phyloP scores from a whole-genome alignment of 2,797 vertebrate species.

The Adelosebastes latens region DNA sequence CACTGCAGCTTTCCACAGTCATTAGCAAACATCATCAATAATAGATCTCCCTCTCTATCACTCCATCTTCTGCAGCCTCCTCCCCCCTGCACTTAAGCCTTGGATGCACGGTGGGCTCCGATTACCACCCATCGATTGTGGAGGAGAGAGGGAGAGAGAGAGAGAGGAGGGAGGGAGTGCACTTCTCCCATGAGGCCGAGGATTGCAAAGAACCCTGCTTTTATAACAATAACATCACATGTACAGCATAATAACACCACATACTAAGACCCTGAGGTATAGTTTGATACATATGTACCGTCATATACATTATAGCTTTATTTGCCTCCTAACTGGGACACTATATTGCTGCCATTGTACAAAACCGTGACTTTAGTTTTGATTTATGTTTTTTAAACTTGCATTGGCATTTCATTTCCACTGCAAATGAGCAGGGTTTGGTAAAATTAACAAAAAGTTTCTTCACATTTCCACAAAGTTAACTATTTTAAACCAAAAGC shows the following conservation, averaged over 20 bases:
- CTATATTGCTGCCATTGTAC: background rate
- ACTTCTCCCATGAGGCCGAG: constrained; percentile 35
- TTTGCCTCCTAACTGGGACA: constrained; percentile 4
- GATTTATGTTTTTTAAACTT: background rate
- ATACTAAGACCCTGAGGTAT: constrained; percentile 23
- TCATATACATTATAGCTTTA: background rate
- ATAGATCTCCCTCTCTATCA: constrained; percentile 81
- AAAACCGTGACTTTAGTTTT: background rate
- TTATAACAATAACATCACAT: constrained; percentile 67
- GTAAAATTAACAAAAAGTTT: background rate
- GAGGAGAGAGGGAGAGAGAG: constrained; percentile 48
- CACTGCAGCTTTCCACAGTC: constrained; percentile 79
- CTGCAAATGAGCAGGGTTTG: background rate
- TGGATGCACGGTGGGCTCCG: constrained; percentile 68
- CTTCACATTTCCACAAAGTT: background rate
- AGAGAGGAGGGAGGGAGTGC: background rate
- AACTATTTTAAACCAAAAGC: background rate
- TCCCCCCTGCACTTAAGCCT: constrained; percentile 81
- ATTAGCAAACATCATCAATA: constrained; percentile 87
- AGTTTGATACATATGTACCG: background rate
- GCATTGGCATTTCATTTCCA: background rate
- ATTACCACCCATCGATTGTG: constrained; percentile 82
- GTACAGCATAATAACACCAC: constrained; percentile 29
- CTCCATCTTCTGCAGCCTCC: constrained; percentile 69
- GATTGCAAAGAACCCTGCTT: constrained; percentile 35